Percentiles rank a stretch among this genome's conserved stretches.
phyloP scores from a whole-genome alignment of 1,140 invertebrate species.

The Diachasmimorpha longicaudata region DNA sequence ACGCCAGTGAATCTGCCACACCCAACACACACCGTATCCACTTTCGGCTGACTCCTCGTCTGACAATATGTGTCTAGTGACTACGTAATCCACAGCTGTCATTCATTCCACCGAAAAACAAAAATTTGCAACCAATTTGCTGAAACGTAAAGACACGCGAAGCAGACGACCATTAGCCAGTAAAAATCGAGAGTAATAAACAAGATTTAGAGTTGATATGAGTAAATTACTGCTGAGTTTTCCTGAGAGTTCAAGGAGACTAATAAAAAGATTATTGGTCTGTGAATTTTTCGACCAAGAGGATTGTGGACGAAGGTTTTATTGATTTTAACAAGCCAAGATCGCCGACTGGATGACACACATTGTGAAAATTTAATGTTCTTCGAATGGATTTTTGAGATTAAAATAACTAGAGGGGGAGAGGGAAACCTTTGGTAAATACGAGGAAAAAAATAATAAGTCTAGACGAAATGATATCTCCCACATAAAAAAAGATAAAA shows the following conservation, averaged over 20 bases:
- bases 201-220: background rate
- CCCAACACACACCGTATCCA: background rate
- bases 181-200: background rate
- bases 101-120: background rate
- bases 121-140: background rate
- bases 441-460: background rate
- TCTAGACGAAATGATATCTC: no score
- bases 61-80: background rate
- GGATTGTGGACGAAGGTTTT: background rate
- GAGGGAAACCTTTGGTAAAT: background rate
- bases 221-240: background rate
- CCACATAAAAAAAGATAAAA: no score
- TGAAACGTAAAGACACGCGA: background rate
- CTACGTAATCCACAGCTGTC: background rate
- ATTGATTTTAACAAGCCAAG: background rate
- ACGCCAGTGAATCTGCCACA: background rate
- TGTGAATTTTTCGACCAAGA: background rate
- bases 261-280: background rate
- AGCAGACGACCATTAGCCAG: background rate
- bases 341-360: background rate
- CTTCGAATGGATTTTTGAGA: background rate
- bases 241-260: background rate
- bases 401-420: background rate
- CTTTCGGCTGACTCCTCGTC: background rate
- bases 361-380: background rate